Conservation (phyloP, 1,140 invertebrate species). For the Ips typographus region DNA sequence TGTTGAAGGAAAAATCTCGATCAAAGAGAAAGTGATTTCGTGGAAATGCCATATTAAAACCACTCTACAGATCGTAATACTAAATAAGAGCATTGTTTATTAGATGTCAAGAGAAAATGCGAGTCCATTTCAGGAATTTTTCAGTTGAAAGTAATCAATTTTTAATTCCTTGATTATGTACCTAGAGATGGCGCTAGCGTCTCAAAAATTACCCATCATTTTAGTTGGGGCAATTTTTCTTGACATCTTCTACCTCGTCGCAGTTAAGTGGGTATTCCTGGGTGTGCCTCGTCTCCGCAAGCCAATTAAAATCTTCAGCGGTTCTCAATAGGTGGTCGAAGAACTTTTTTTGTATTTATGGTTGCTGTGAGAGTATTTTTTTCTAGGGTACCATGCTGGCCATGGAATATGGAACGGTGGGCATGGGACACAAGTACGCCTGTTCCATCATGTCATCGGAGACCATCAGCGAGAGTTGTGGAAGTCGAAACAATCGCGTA, state of each 20-base stretch:
- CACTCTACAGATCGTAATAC: neutral
- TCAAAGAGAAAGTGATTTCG: too few species aligned
- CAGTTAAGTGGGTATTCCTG: conserved; percentile 22
- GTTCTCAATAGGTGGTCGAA: conserved; percentile 29
- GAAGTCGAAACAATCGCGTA: conserved; percentile 44
- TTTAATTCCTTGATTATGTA: conserved; percentile 12
- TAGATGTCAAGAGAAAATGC: neutral
- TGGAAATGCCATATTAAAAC: neutral
- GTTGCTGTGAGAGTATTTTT: too few species aligned
- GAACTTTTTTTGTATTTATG: conserved; percentile 8
- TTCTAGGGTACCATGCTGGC: conserved; percentile 25
- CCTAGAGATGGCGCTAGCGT: neutral
- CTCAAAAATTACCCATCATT: too few species aligned
- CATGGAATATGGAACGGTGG: conserved; percentile 36
- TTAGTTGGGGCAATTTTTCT: neutral
- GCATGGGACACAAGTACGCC: conserved; percentile 41
- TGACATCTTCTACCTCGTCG: neutral
- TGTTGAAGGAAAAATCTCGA: too few species aligned
- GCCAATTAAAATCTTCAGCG: conserved; percentile 29
- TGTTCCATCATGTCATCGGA: conserved; percentile 48
- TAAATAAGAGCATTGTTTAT: neutral
- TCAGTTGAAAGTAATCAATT: conserved; percentile 7
- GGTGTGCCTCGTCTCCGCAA: conserved; percentile 26
- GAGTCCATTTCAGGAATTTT: neutral
- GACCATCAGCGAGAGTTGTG: conserved; percentile 47